Evolutionary conservation across 2,888 invertebrate species (phyloP).

Genomic region (Nebria brevicollis): DNA sequence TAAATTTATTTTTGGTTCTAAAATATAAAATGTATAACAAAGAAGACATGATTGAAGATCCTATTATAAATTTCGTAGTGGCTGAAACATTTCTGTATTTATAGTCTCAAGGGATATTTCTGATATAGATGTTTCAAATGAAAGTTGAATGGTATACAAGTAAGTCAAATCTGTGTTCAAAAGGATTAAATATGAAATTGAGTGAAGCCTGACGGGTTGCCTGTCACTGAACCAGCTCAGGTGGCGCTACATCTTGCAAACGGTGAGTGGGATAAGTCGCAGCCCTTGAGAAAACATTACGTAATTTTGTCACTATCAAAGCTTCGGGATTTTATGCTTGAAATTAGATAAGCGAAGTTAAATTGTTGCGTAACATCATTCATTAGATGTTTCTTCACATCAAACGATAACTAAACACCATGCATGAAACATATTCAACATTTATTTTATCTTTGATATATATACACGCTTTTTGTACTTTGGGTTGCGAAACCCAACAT

Average conservation of each 20-base stretch:
- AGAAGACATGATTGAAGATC: too few relatives aligned
- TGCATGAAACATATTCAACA: too few relatives aligned
- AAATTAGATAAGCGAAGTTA: not conserved
- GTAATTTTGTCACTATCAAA: not conserved
- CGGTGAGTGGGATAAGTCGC: not conserved
- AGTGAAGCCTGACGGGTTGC: not conserved
- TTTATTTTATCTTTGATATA: too few relatives aligned
- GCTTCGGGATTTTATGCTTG: not conserved
- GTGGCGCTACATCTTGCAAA: not conserved
- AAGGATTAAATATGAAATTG: not conserved
- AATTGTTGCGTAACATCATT: not conserved
- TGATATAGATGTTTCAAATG: not conserved
- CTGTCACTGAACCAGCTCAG: not conserved
- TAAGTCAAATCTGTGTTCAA: not conserved
- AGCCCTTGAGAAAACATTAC: not conserved
- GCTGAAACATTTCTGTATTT: too few relatives aligned
- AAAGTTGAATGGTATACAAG: not conserved
- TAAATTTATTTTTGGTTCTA: too few relatives aligned
- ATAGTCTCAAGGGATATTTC: too few relatives aligned
- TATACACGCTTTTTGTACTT: too few relatives aligned
- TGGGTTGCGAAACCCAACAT: too few relatives aligned
- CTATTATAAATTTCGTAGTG: too few relatives aligned
- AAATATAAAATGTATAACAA: too few relatives aligned
- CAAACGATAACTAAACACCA: not conserved
- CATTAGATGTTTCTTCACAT: not conserved